Evolutionary conservation across 2,113 vertebrate species (phyloP).

Genomic region (Notothenia coriiceps): DNA sequence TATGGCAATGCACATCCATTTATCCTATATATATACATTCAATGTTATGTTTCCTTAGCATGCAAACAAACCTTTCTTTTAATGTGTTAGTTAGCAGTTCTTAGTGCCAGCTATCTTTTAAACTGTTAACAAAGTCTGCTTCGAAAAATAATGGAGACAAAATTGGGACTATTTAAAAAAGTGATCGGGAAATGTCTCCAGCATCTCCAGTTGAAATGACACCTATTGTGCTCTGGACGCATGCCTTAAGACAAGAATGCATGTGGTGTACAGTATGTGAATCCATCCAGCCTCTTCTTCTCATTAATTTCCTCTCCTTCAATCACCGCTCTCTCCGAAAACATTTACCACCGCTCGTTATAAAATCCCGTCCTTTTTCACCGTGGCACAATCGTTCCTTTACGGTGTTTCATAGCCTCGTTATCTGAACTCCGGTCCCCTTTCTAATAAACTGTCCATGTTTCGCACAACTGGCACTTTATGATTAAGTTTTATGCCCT

Average conservation of each 20-base stretch:
- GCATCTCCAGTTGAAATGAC: no score
- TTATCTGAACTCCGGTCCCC: conserved; percentile 35
- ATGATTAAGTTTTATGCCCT: conserved; percentile 41
- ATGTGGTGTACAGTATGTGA: conserved; percentile 24
- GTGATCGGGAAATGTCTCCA: no score
- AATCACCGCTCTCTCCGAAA: conserved; percentile 48
- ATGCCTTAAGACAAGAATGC: neutral
- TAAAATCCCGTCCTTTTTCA: conserved; percentile 63
- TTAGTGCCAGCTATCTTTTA: no score
- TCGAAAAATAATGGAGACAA: no score
- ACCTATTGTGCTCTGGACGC: no score
- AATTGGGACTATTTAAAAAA: no score
- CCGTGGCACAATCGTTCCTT: conserved; percentile 48
- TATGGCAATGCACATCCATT: no score
- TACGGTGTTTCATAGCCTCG: conserved; percentile 48
- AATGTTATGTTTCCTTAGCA: no score
- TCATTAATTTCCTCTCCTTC: conserved; percentile 64
- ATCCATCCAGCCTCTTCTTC: neutral
- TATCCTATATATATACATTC: no score
- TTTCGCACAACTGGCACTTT: conserved; percentile 64
- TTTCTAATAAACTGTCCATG: conserved; percentile 56
- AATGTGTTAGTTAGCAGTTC: no score
- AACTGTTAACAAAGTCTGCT: no score
- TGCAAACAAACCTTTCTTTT: no score
- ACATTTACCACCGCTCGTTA: conserved; percentile 59